Percentiles rank a stretch among this genome's conserved stretches.
These are phyloP conservation scores for Drosophila ohnishii DNA, from an alignment of 1,140 invertebrate genomes.

Conservation along the genomic window DNA sequence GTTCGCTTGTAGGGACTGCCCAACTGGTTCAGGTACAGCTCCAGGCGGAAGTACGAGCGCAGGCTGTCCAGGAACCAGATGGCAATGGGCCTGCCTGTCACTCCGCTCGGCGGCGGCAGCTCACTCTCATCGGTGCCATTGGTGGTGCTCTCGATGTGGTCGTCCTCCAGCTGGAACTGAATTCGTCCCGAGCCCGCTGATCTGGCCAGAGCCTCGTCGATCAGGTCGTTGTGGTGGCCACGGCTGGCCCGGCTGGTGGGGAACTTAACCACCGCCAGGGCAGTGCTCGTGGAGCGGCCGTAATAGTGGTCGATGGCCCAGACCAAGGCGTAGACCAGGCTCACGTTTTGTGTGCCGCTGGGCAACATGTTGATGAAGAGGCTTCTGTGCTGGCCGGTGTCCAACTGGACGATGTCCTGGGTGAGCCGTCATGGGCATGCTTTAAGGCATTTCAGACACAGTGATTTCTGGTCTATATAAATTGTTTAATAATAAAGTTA, in stretches of 20 bases:
- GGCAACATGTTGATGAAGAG: constrained; percentile 25
- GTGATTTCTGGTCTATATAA: background rate
- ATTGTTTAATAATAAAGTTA: background rate
- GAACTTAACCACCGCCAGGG: constrained; percentile 62
- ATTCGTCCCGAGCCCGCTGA: constrained; percentile 23
- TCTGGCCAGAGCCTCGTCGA: constrained; percentile 44
- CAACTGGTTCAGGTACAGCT: constrained; percentile 41
- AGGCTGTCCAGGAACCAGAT: constrained; percentile 74
- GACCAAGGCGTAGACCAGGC: constrained; percentile 67
- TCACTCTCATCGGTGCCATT: background rate
- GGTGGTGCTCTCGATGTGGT: constrained; percentile 23
- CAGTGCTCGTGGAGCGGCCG: constrained; percentile 35
- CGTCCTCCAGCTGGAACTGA: constrained; percentile 55
- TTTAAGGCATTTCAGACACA: background rate
- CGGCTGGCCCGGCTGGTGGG: constrained; percentile 42
- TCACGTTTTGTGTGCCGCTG: constrained; percentile 43
- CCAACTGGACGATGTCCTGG: constrained; percentile 11
- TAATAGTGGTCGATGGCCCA: constrained; percentile 72
- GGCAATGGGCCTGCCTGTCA: constrained; percentile 29
- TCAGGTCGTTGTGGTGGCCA: constrained; percentile 61
- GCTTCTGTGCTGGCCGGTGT: background rate
- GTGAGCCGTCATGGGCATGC: background rate
- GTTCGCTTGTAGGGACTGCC: constrained; percentile 61
- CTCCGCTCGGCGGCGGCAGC: constrained; percentile 18
- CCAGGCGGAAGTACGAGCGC: constrained; percentile 55